Evolutionary conservation across 2,113 vertebrate genomes (phyloP), one percentile per base, ranked within the genome.

Genomic region (Actinemys pallida): DNA sequence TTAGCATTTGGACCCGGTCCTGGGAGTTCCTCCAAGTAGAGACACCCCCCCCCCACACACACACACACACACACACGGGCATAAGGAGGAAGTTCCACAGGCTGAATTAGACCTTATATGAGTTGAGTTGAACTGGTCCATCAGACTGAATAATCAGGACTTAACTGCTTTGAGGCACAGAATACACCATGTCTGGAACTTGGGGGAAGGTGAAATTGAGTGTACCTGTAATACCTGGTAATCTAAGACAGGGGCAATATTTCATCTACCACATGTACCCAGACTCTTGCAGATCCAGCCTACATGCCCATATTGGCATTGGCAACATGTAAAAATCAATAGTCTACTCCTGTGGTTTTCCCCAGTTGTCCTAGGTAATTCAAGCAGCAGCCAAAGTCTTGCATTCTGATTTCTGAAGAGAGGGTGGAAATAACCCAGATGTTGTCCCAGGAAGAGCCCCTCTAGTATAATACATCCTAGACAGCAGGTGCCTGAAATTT

Each of bases 401-500:
- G 2, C 50, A n/a, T 31, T 83, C 90, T 42, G 84, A 81, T 24
- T 1, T 75, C 76, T 90, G 90, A 53, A 20, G 59, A 91, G 79
- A 56, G 1, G 5, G 79, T 83, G 94, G 94, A 95, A 97, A 94
- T 87, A 95, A 93, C 89, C 81, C 92, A 94, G 53, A 90, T 76
- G 76, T 57, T 94, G 52, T 95, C 93, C 87, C 45, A 92, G 85
- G 20, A 42, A 57, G 39, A 94, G 81, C 87, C 8, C 1, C 31
- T 93, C 86, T 92, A 57, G 88, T 83, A 94, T 79, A 93, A 76
- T 83, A 47, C 78, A 86, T 84, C 90, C 76, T 62, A 95, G 92
- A 93, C 25, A 96, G 86, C 81, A 91, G 50, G 90, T 90, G 92
- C 89, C 86, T 96, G 83, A 95, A 97, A 95, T 94, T 95, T 24